Percentiles rank a stretch among this genome's conserved stretches.
Evolutionary conservation across 2,113 vertebrate species (phyloP).

Genomic region (Apistogramma diplotaenia): DNA sequence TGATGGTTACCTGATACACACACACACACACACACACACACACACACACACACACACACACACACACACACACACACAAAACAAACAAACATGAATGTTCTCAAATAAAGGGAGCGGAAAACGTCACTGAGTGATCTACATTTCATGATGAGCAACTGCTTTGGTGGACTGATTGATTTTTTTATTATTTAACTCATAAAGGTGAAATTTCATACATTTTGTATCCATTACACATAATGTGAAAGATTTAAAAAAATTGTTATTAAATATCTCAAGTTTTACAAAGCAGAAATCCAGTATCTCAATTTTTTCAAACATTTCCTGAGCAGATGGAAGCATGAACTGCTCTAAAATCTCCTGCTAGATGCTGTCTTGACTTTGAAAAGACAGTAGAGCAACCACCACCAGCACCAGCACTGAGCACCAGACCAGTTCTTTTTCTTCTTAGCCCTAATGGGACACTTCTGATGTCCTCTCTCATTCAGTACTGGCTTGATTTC

Average conservation of each 20-base stretch:
- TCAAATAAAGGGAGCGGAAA: not conserved
- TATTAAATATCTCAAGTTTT: not conserved
- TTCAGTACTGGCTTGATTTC: too few species aligned
- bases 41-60: not conserved
- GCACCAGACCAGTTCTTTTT: too few species aligned
- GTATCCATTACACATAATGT: too few species aligned
- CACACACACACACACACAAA: not conserved
- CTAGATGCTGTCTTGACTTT: too few species aligned
- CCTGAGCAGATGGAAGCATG: not conserved
- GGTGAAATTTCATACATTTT: not conserved
- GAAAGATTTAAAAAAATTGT: not conserved
- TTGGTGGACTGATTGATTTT: not conserved
- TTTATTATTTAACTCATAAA: too few species aligned
- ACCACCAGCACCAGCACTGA: too few species aligned
- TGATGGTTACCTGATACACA: conserved; percentile 53
- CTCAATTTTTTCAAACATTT: not conserved
- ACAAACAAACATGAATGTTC: not conserved
- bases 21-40: not conserved
- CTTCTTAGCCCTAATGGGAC: too few species aligned
- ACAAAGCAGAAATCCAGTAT: not conserved
- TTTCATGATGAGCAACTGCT: not conserved
- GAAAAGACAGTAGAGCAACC: too few species aligned
- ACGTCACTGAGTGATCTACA: not conserved
- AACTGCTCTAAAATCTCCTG: too few species aligned
- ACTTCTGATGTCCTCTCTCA: too few species aligned